Conservation (phyloP, 2,797 vertebrate species). For the Rhinichthys osculus region DNA sequence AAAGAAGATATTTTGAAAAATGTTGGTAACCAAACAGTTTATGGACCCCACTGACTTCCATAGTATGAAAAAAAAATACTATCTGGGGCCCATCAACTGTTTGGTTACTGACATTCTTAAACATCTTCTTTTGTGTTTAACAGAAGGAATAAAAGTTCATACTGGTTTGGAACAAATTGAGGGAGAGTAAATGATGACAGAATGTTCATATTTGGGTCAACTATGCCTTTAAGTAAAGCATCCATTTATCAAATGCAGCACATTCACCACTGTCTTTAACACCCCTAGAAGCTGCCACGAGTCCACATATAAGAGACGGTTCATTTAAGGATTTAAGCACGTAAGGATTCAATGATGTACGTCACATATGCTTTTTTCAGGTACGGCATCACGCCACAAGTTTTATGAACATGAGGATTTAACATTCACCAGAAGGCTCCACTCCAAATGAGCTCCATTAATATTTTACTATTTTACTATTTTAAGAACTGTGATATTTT, state of each 20-base stretch:
- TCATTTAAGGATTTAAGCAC: background rate
- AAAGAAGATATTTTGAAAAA: no score
- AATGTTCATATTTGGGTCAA: no score
- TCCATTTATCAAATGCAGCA: background rate
- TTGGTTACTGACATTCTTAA: no score
- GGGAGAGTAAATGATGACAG: no score
- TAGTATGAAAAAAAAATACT: no score
- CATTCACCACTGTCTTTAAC: background rate
- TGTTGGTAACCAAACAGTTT: no score
- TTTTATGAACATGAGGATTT: constrained; percentile 49
- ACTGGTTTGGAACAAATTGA: no score
- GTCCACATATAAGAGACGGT: background rate
- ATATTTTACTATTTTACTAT: constrained; percentile 63
- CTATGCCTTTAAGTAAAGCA: background rate
- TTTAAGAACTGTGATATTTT: constrained; percentile 74
- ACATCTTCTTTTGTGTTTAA: no score
- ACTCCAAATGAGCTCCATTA: constrained; percentile 73
- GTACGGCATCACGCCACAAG: background rate
- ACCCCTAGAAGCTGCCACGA: background rate
- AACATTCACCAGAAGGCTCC: constrained; percentile 64
- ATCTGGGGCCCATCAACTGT: no score
- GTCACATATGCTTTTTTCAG: constrained; percentile 16
- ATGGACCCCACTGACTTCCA: no score
- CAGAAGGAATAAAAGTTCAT: no score
- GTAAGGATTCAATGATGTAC: constrained; percentile 10